Base-by-base conservation (phyloP, 2,888 invertebrate genomes). In the Lathronympha strigana region DNA sequence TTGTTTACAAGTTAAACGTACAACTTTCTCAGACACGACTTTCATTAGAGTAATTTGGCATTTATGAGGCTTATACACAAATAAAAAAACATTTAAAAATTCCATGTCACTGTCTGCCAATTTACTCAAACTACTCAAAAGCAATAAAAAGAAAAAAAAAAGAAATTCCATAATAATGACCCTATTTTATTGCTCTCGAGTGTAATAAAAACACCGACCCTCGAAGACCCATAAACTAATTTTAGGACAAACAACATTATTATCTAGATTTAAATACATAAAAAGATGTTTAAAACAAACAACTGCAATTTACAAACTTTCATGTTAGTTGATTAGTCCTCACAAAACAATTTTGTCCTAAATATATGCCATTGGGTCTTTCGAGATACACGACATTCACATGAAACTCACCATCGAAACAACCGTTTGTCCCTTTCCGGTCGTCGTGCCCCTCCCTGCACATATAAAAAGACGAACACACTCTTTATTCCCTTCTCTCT, bases 401-500 rank as follows among this genome's bases (percentile, higher is more conserved):
- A 54, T 63, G 5, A 50, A 71, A 79, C 85, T 85, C 79, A 84
- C 84, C 83, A 72, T 74, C 2, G 49, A 51, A 73, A 68, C 43
- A 66, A 60, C 28, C 70, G 72, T 68, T 71, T 71, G 72, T 72
- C 68, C 72, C 72, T 73, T 70, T 73, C 78, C 63, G 69, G 71
- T 63, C 78, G 74, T 71, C 76, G 75, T 72, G 69, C 78, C 78
- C 78, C 75, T 83, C 88, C 92, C 92, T 92, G 92, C 92, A 91
- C 92, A 92, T 87, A 91, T 92, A 92, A 92, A 87, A 83, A 88
- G 90, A 88, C 90, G 83, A 88, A 88, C 92, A 92, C 93, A 92
- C 92, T 90, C 92, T 88, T 84, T 83, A 83, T 77, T 78, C 78
- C 79, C 73, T 73, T 73, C 77, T 77, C 77, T 73, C 75, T 79